Evolutionary conservation across 2,888 invertebrate species (phyloP), one percentile per base, ranked within the genome.

Genomic region (Microplitis manilae): DNA sequence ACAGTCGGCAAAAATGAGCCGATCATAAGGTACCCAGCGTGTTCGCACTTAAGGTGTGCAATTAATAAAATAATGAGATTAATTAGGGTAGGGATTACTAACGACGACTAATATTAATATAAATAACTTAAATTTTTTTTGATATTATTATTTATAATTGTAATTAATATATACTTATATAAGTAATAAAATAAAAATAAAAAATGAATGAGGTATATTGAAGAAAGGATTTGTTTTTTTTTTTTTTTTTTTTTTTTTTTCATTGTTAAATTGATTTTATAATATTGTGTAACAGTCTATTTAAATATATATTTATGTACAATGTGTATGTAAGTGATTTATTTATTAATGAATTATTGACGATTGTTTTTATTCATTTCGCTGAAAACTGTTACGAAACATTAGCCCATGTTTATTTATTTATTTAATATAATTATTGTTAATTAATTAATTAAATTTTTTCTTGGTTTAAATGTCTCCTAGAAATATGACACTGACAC

Each of bases 401-500:
- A 89, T 88, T 89, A 85, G 87, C 89, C 89, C 89, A 87, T 89
- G 88, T 41, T 50, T 13, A 50, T 50, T 50, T 5, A 4, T 50
- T 50, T 13, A 50, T 30, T 30, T 30, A 30, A 30, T 30, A 50
- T 50, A 9, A 50, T 50, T 50, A 50, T 13, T 50, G 13, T 9
- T 41, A 41, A 50, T 50, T 13, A 50, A 89, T 89, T 89, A 87
- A 68, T 68, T 17, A 41, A 7, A 39, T 67, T 39, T 38, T 67
- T 13, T 67, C 1, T 38, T 38, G n/a, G 13, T 70, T 59, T 70
- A 9, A 62, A 70, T 89, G 88, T 86, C 88, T 87, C 89, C 88
- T 87, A 89, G 88, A 88, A 87, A 87, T 89, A 89, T 90, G 89
- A 90, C 89, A 90, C 88, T 87, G 89, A 90, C 89, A 90, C 88